Evolutionary conservation across 2,797 vertebrate species (phyloP).

Genomic region (Enteromius anoplus): DNA sequence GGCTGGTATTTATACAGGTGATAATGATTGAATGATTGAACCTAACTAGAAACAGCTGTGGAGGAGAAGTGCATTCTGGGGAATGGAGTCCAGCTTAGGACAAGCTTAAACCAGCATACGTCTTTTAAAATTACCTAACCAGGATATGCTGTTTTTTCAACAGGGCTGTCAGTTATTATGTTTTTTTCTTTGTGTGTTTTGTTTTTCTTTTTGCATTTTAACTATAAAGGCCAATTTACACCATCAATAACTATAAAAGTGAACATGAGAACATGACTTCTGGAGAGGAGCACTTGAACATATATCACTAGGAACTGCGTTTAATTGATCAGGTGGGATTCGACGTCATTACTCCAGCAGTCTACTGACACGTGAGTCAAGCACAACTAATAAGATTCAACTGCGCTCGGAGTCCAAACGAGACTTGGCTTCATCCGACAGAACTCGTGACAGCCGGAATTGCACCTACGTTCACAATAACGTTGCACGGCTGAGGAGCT

Average conservation of each 20-base stretch:
- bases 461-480: slow-evolving; percentile 21
- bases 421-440: slow-evolving; percentile 17
- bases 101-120: too few species aligned
- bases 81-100: too few species aligned
- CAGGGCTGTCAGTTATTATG: too few species aligned
- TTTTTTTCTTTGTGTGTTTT: too few species aligned
- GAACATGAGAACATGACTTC: slow-evolving; percentile 19
- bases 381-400: slow-evolving; percentile 45
- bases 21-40: too few species aligned
- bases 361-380: slow-evolving; percentile 23
- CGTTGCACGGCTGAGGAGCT: neutral
- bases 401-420: slow-evolving; percentile 22
- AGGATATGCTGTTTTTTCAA: too few species aligned
- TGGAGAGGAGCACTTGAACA: neutral
- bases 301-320: neutral
- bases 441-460: slow-evolving; percentile 20
- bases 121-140: too few species aligned
- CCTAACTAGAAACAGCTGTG: too few species aligned
- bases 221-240: neutral
- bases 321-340: slow-evolving; percentile 23
- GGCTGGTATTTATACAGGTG: too few species aligned
- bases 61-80: too few species aligned
- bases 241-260: neutral
- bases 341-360: neutral
- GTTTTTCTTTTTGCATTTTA: neutral